phyloP scores from a whole-genome alignment of 2,888 invertebrate species.

The Pristionchus arcanus region DNA sequence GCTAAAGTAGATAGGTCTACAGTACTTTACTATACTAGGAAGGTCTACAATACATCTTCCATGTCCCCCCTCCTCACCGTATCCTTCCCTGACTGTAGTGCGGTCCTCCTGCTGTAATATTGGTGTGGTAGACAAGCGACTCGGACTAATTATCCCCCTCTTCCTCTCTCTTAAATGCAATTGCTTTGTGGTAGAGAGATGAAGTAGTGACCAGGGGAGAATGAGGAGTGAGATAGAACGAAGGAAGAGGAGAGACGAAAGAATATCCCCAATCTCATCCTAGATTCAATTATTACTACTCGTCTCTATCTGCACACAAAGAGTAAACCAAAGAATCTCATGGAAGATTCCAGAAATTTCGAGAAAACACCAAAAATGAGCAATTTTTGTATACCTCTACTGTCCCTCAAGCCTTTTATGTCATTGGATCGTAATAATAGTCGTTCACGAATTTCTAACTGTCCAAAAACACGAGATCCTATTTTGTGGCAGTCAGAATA shows the following conservation, averaged over 20 bases:
- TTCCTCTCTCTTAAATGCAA: constrained; percentile 45
- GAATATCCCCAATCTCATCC: constrained; percentile 37
- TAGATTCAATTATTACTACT: constrained; percentile 29
- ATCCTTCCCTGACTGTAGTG: neutral
- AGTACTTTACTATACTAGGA: neutral
- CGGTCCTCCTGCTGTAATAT: constrained; percentile 8
- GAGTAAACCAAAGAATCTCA: constrained; percentile 1
- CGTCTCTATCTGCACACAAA: neutral
- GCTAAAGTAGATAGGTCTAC: neutral
- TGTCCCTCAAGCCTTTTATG: neutral
- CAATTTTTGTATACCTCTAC: neutral
- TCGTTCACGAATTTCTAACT: neutral
- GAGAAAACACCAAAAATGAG: neutral
- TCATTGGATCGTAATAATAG: neutral
- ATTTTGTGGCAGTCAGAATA: neutral
- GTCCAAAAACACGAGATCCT: neutral
- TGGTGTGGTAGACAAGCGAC: constrained; percentile 7
- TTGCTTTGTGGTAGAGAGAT: constrained; percentile 34
- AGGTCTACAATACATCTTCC: no score
- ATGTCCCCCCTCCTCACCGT: neutral
- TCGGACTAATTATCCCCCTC: constrained; percentile 38
- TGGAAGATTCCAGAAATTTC: neutral
- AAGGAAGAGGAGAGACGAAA: neutral
- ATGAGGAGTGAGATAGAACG: neutral
- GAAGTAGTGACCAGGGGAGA: constrained; percentile 41